These are phyloP conservation scores for Brachylomia viminalis DNA, from an alignment of 2,888 invertebrate genomes.

Conservation along the genomic window DNA sequence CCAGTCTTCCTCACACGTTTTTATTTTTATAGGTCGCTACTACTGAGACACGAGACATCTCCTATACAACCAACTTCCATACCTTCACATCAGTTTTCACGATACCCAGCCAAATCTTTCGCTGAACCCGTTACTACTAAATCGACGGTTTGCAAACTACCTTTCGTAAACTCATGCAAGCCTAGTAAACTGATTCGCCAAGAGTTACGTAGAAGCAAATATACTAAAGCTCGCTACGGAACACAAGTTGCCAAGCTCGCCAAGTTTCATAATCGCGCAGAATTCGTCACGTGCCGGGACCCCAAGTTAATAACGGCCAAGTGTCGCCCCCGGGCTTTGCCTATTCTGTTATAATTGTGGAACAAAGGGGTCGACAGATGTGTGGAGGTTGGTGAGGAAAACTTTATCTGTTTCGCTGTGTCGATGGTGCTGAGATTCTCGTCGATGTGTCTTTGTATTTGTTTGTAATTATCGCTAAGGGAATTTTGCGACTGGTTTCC, in stretches of 20 bases:
- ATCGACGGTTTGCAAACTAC: slow-evolving; percentile 27
- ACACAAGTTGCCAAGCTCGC: slow-evolving; percentile 59
- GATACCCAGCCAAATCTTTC: neutral
- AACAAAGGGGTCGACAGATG: slow-evolving; percentile 64
- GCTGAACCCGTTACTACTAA: neutral
- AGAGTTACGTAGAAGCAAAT: slow-evolving; percentile 54
- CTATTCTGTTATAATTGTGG: slow-evolving; percentile 65
- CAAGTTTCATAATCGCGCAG: slow-evolving; percentile 73
- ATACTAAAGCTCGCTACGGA: slow-evolving; percentile 39
- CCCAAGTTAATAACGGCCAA: slow-evolving; percentile 71
- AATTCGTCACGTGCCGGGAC: slow-evolving; percentile 73
- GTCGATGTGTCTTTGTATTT: slow-evolving; percentile 33
- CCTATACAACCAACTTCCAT: neutral
- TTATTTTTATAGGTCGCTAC: too few species aligned
- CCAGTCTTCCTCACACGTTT: slow-evolving; percentile 84
- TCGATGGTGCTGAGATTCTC: slow-evolving; percentile 38
- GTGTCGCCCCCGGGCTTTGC: slow-evolving; percentile 65
- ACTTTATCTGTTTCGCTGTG: slow-evolving; percentile 53
- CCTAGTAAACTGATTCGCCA: slow-evolving; percentile 44
- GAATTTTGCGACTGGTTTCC: neutral
- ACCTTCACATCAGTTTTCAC: neutral
- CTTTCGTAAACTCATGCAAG: slow-evolving; percentile 17
- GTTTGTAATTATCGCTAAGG: slow-evolving; percentile 13
- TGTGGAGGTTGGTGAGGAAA: slow-evolving; percentile 52
- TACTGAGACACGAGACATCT: neutral